Percentiles rank a stretch among this genome's conserved stretches.
phyloP scores from a whole-genome alignment of 2,113 vertebrate species.

The Spheniscus mendiculus region DNA sequence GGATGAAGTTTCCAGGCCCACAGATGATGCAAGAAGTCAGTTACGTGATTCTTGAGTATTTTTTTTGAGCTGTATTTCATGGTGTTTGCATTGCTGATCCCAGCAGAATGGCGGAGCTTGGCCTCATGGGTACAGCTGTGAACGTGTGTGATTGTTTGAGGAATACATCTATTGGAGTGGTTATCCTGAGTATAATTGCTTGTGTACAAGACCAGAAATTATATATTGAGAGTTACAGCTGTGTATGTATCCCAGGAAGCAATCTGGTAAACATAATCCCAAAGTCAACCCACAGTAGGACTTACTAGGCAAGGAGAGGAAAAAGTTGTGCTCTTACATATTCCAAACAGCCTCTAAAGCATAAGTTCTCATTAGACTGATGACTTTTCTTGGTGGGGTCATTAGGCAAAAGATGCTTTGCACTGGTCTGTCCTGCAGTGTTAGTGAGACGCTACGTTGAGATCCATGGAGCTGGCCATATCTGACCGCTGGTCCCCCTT shows the following conservation, averaged over 20 bases:
- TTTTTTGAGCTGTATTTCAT: neutral
- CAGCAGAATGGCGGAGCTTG: neutral
- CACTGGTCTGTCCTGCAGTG: neutral
- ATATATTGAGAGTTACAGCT: neutral
- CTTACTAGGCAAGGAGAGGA: neutral
- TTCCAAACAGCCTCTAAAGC: neutral
- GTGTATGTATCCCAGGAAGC: neutral
- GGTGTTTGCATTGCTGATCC: neutral
- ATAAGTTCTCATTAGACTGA: neutral
- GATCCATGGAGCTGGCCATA: rapidly evolving
- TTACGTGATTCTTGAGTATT: neutral
- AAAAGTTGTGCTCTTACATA: neutral
- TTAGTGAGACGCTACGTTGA: rapidly evolving
- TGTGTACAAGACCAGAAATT: neutral
- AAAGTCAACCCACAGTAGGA: neutral
- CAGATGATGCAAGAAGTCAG: neutral
- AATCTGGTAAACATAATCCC: neutral
- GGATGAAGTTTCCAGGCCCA: neutral
- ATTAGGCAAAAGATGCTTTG: neutral
- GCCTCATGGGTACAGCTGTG: neutral
- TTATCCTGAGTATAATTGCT: neutral
- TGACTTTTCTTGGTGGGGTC: neutral
- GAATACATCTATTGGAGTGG: neutral
- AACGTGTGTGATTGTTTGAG: neutral
- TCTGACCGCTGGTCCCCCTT: neutral